Conservation (phyloP, 2,113 vertebrate genomes). For the Heterocephalus glaber region DNA sequence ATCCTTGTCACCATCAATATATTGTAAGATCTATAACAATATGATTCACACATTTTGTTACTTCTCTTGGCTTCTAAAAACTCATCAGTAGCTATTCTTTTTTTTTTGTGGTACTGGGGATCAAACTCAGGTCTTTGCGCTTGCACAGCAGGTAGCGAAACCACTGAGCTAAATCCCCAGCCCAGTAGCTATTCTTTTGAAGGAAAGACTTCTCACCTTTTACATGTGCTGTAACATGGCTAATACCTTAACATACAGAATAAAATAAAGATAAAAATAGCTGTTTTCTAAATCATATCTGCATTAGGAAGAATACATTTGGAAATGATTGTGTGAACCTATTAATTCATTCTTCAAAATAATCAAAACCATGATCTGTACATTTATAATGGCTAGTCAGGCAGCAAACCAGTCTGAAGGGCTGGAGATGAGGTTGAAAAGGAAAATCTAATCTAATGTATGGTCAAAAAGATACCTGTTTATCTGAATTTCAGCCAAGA, state of each 20-base stretch:
- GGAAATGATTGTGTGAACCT: background rate
- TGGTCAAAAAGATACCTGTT: background rate
- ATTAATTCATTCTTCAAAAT: constrained; percentile 5
- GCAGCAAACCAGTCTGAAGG: background rate
- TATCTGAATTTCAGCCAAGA: background rate
- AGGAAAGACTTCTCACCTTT: background rate
- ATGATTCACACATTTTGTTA: background rate
- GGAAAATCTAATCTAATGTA: background rate
- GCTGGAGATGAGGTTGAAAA: background rate
- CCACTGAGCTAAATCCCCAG: no score
- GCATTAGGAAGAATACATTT: background rate
- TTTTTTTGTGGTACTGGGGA: no score
- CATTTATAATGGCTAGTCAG: background rate
- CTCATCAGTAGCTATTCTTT: no score
- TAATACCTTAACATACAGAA: background rate
- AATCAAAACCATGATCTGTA: background rate
- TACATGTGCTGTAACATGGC: background rate
- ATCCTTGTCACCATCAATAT: background rate
- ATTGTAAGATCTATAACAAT: background rate
- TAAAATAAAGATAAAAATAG: constrained; percentile 23
- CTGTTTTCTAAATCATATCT: background rate
- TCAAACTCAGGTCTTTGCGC: no score
- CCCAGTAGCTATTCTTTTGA: background rate
- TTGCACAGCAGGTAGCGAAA: no score
- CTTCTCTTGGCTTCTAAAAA: background rate